phyloP scores from a whole-genome alignment of 2,113 vertebrate species.

The Neogale vison region DNA sequence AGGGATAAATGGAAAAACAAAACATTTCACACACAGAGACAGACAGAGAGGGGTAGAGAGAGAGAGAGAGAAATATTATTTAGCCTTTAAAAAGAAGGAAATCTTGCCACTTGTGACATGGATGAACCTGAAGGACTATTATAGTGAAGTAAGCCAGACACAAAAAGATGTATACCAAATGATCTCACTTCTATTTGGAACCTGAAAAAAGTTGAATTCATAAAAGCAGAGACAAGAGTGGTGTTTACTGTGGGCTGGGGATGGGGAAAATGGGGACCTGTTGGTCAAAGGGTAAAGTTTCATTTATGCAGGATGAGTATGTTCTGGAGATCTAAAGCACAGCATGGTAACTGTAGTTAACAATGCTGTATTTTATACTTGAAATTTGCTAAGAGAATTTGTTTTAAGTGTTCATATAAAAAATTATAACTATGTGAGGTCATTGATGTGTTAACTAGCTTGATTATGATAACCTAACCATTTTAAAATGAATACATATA shows the following conservation, averaged over 20 bases:
- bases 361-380: background rate
- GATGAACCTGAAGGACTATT: background rate
- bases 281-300: background rate
- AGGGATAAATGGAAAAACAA: background rate
- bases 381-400: background rate
- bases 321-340: background rate
- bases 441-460: background rate
- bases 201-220: background rate
- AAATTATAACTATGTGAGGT: background rate
- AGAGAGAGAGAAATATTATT: background rate
- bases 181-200: background rate
- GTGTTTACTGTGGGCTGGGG: background rate
- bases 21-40: background rate
- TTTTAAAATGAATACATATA: background rate
- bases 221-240: background rate
- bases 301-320: background rate
- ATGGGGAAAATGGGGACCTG: background rate
- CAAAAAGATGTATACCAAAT: background rate
- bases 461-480: background rate
- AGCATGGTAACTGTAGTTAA: background rate
- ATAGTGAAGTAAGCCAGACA: background rate
- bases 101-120: background rate
- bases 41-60: background rate
- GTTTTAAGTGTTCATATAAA: constrained; percentile 8
- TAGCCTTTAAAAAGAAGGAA: background rate